Percentiles rank a stretch among this genome's conserved stretches.
phyloP scores from a whole-genome alignment of 2,797 vertebrate genomes.

The Aphelocoma californica region DNA sequence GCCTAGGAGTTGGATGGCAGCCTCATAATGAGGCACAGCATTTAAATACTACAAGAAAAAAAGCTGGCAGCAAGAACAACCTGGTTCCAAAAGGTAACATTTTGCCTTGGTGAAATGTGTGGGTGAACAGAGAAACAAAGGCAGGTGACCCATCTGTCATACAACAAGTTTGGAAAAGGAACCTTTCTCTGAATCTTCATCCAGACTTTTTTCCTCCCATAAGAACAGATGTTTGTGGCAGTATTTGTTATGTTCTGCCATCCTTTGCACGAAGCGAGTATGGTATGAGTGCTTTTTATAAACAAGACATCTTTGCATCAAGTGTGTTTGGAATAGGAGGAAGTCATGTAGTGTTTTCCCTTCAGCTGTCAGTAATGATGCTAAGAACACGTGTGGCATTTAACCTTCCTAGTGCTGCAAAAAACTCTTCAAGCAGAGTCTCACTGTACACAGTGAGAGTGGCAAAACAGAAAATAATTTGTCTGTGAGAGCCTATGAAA shows the following conservation, averaged over 20 bases:
- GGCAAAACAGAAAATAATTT: neutral
- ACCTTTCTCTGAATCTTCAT: neutral
- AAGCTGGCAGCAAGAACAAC: neutral
- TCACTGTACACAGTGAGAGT: neutral
- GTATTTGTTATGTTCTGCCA: neutral
- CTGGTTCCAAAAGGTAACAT: neutral
- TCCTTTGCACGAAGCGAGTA: neutral
- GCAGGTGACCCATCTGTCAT: neutral
- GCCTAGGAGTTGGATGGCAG: neutral
- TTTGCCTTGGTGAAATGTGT: neutral
- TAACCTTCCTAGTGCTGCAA: neutral
- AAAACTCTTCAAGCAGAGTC: neutral
- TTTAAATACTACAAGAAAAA: neutral
- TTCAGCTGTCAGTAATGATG: neutral
- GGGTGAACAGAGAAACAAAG: neutral
- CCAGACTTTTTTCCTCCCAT: accelerated
- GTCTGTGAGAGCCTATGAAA: neutral
- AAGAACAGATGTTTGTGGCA: neutral
- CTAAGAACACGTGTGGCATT: neutral
- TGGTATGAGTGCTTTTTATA: neutral
- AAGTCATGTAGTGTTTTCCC: neutral
- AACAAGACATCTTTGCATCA: neutral
- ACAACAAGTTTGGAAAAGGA: neutral
- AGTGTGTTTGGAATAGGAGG: neutral
- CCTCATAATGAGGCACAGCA: neutral